Evolutionary conservation across 2,113 vertebrate species (phyloP).

Genomic region (Cinclus cinclus): DNA sequence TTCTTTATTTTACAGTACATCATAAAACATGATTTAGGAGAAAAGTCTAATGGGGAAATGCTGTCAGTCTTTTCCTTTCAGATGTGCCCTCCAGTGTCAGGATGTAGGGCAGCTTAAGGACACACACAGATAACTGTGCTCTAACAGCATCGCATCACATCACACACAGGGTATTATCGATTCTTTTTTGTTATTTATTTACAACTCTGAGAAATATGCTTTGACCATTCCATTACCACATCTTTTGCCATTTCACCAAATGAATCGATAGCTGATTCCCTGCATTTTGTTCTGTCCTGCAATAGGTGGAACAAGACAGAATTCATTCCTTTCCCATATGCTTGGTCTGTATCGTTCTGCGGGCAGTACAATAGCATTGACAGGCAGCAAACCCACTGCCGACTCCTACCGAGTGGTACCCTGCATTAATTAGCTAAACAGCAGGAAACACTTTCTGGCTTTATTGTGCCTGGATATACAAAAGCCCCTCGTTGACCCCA

Average conservation of each 20-base stretch:
- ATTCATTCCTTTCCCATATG: not conserved
- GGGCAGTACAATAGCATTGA: not conserved
- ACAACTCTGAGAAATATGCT: not conserved
- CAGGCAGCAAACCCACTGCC: not conserved
- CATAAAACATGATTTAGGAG: not conserved
- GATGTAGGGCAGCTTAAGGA: not conserved
- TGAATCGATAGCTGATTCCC: not conserved
- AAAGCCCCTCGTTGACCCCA: not conserved
- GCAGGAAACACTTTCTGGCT: constrained; percentile 34
- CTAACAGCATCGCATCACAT: not conserved
- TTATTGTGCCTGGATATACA: constrained; percentile 30
- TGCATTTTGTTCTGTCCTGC: not conserved
- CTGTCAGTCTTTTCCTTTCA: not conserved
- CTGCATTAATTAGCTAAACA: constrained; percentile 52
- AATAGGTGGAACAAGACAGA: not conserved
- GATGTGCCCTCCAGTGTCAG: not conserved
- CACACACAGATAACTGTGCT: not conserved
- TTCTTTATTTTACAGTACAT: not conserved
- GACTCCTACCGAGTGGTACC: not conserved
- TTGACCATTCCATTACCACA: not conserved
- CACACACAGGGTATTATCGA: not conserved
- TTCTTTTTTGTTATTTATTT: not conserved
- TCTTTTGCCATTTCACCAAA: not conserved
- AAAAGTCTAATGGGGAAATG: not conserved
- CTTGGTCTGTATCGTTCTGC: not conserved